Percentiles rank a stretch among this genome's conserved stretches.
Evolutionary conservation across 23 tunicate species (phyloP).

Genomic region (Diplosoma virens): DNA sequence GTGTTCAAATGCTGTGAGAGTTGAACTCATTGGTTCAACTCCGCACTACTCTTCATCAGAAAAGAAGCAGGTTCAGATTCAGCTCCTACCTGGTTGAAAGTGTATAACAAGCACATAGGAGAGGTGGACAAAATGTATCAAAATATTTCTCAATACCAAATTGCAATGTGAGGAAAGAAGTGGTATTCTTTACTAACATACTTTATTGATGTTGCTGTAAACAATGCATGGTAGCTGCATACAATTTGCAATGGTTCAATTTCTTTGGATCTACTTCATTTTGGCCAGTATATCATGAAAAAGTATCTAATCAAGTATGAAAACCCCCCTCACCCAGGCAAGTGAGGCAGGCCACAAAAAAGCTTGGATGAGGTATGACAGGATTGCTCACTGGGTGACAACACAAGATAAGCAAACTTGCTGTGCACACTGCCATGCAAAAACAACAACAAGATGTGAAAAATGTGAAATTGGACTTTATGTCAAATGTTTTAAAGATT

Average conservation of each 20-base stretch:
- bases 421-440: slow-evolving; percentile 24
- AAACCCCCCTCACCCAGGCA: slow-evolving; percentile 7
- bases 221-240: slow-evolving; percentile 17
- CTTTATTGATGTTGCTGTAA: background rate
- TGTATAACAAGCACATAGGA: slow-evolving; percentile 11
- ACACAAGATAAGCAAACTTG: slow-evolving; percentile 12
- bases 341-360: slow-evolving; percentile 14
- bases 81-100: background rate
- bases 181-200: background rate
- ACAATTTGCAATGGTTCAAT: background rate
- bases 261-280: slow-evolving; percentile 7
- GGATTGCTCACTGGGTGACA: slow-evolving; percentile 2
- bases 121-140: slow-evolving; percentile 15
- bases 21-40: background rate
- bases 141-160: slow-evolving; percentile 6
- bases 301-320: background rate
- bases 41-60: background rate
- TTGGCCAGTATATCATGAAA: background rate
- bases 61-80: slow-evolving; percentile 15
- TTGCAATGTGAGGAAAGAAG: slow-evolving; percentile 20
- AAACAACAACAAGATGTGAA: slow-evolving; percentile 26
- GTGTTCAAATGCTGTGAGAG: slow-evolving; percentile 21
- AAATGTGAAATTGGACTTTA: slow-evolving; percentile 12
- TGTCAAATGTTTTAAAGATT: slow-evolving; percentile 17
- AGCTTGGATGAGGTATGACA: background rate